phyloP scores from a whole-genome alignment of 64 coral and sea anemone species.

The Platygyra sinensis region DNA sequence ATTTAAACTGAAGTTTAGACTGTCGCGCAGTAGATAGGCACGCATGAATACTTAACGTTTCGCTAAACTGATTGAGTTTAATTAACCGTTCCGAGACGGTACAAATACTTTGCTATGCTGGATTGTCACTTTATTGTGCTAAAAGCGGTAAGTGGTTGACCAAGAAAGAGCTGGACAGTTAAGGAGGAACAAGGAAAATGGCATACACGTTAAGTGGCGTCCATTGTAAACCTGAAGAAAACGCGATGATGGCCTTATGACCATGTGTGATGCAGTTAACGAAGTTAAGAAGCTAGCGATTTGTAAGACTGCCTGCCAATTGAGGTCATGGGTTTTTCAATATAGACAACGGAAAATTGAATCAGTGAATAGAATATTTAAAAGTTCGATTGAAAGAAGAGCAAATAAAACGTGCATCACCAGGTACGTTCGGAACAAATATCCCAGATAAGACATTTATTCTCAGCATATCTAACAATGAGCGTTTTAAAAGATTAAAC shows the following conservation, averaged over 20 bases:
- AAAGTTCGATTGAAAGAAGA: neutral
- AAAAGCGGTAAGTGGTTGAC: neutral
- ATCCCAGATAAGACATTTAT: slow-evolving; percentile 1
- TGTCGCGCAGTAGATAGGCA: neutral
- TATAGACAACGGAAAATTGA: neutral
- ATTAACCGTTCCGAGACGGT: neutral
- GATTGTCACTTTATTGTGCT: neutral
- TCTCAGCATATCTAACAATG: neutral
- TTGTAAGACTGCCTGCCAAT: neutral
- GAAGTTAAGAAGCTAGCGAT: slow-evolving; percentile 4
- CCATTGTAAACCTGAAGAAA: neutral
- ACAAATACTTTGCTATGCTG: too few relatives aligned
- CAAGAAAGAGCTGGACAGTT: neutral
- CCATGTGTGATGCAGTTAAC: neutral
- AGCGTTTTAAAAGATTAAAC: slow-evolving; percentile 3
- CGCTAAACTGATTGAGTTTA: neutral
- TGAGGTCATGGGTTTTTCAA: neutral
- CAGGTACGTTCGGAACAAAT: neutral
- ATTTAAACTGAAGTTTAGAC: too few relatives aligned
- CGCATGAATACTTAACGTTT: neutral
- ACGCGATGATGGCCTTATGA: neutral
- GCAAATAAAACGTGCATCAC: neutral
- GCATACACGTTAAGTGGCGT: neutral
- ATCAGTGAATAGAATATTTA: neutral
- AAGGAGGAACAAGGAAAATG: neutral